Percentiles rank a stretch among this genome's conserved stretches.
These are phyloP conservation scores for Philereme transversata DNA, from an alignment of 2,888 invertebrate species.

Conservation along the genomic window DNA sequence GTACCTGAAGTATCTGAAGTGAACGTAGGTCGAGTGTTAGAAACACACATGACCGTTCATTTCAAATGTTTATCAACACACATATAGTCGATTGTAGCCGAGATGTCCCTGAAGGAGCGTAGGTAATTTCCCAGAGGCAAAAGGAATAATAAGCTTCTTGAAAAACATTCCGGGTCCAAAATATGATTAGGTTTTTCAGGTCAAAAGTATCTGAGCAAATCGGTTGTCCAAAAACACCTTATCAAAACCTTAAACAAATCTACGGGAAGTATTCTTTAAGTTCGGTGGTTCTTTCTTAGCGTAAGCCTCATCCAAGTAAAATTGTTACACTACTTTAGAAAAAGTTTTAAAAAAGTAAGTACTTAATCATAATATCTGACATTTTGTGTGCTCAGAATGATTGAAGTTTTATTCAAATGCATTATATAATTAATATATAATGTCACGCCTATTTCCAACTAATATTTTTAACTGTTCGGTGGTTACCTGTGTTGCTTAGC, in stretches of 20 bases:
- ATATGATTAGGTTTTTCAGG: constrained; percentile 46
- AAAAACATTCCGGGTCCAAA: constrained; percentile 46
- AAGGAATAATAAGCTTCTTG: constrained; percentile 53
- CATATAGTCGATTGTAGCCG: constrained; percentile 30
- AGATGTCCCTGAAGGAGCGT: constrained; percentile 44
- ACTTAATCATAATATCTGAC: too few relatives aligned
- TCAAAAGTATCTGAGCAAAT: constrained; percentile 15
- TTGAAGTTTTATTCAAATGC: neutral
- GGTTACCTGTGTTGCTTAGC: constrained; percentile 37
- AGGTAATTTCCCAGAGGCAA: constrained; percentile 56
- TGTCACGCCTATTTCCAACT: too few relatives aligned
- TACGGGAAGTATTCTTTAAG: too few relatives aligned
- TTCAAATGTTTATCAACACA: constrained; percentile 28
- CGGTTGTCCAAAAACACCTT: neutral
- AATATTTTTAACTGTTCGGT: neutral
- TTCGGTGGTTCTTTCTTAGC: too few relatives aligned
- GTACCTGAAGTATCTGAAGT: too few relatives aligned
- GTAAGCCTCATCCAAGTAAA: too few relatives aligned
- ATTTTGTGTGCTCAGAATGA: too few relatives aligned
- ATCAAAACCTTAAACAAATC: too few relatives aligned
- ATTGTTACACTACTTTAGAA: too few relatives aligned
- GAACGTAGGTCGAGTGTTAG: too few relatives aligned
- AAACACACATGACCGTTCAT: too few relatives aligned
- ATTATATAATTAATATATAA: neutral
- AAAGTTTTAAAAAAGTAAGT: too few relatives aligned